Evolutionary conservation across 1,140 invertebrate species (phyloP), one percentile per base, ranked within the genome.

Genomic region (Caenorhabditis tropicalis): DNA sequence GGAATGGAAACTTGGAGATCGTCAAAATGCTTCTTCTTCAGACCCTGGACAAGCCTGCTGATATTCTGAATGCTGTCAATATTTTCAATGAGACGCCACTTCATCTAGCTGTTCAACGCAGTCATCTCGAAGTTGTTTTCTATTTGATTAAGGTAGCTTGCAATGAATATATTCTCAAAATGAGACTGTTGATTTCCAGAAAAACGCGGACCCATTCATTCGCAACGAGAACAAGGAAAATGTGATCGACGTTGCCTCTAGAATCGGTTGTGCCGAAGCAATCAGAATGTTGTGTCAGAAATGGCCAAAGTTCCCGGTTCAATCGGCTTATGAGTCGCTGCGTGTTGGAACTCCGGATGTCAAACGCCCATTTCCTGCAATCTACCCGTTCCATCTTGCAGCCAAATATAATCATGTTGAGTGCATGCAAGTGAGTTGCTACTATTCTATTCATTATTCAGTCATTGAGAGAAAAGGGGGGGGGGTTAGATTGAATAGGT

Each of bases 41-140:
- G 84, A 53, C 82, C 21, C 79, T 90, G 51, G 92, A 86, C n/a
- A 81, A 82, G 29, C 27, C 70, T 33, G 84, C 81, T 19, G 60
- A 82, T 48, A 88, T 58, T 56, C 84, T 88, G 27, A 84, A 88
- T 87, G 70, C 93, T 48, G 93, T 97, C 95, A 98, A 96, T 79
- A 94, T 95, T 89, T 95, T 96, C 91, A 95, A 95, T 88, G 96
- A 98, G 92, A 97, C 96, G 29, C 95, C 96, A 16, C 92, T 99
- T 85, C 95, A 98, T 90, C 96, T 95, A 91, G 96, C 96, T 0
- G 95, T 96, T 79, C 96, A 98, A 91, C 97, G 96, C 92, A 97
- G 96, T 10, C 96, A 97, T 91, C 95, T 94, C 74, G 94, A 94
- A 83, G 96, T 96, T n/a, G 95, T 98, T 65, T 93, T 94, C 43